A percentile compares a stretch with the other conserved stretches of the same genome.
These are phyloP conservation scores for Hippoglossus hippoglossus DNA, from an alignment of 2,797 vertebrate species.

Conservation along the genomic window DNA sequence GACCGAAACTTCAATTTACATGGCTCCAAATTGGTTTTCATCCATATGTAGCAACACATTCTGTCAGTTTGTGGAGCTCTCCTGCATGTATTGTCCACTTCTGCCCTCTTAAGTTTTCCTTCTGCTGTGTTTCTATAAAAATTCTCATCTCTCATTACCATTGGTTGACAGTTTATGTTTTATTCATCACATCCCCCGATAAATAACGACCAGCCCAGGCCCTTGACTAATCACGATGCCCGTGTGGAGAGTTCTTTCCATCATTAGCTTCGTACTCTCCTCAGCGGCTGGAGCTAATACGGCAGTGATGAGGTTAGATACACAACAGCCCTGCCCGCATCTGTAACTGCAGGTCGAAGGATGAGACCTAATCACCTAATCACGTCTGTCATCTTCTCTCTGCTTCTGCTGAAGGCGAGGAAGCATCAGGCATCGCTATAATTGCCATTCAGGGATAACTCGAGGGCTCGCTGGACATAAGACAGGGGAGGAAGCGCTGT, in stretches of 20 bases:
- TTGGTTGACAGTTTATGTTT: conserved; percentile 51
- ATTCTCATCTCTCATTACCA: conserved; percentile 31
- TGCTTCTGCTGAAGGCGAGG: conserved; percentile 19
- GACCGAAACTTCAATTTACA: neutral
- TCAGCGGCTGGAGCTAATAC: conserved; percentile 51
- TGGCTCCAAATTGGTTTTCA: neutral
- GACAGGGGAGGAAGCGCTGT: no score
- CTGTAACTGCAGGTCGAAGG: conserved; percentile 44
- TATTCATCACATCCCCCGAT: conserved; percentile 56
- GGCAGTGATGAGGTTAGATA: conserved; percentile 42
- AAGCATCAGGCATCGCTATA: conserved; percentile 35
- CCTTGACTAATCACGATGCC: conserved; percentile 57
- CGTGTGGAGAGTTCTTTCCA: conserved; percentile 28
- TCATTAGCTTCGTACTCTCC: conserved; percentile 50
- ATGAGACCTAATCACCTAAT: conserved; percentile 58
- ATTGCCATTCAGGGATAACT: conserved; percentile 62
- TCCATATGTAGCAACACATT: neutral
- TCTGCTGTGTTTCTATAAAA: conserved; percentile 19
- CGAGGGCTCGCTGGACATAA: neutral
- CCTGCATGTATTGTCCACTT: conserved; percentile 16
- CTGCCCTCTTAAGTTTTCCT: neutral
- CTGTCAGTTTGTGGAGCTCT: neutral
- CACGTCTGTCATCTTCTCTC: conserved; percentile 31
- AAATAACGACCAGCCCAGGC: conserved; percentile 31
- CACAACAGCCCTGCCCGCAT: conserved; percentile 33